Evolutionary conservation across 2,797 vertebrate species (phyloP).

Genomic region (Sciurus vulgaris): DNA sequence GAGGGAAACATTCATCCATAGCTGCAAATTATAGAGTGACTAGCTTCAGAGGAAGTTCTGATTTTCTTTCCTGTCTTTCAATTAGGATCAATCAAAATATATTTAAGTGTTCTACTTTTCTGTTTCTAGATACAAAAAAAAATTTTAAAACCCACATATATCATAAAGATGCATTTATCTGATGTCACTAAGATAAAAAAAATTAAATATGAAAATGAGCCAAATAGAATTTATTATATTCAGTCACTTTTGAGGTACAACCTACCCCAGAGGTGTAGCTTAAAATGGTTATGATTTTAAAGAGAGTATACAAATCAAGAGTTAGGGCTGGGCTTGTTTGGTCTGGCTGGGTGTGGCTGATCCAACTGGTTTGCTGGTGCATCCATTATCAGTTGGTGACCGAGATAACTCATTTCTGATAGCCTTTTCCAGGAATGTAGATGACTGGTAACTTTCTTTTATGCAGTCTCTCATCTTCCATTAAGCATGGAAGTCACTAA

Average conservation of each 20-base stretch:
- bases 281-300: neutral
- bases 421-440: neutral
- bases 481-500: neutral
- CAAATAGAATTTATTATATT: neutral
- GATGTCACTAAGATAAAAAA: neutral
- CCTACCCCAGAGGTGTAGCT: neutral
- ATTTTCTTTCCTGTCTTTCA: neutral
- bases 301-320: neutral
- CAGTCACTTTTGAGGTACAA: neutral
- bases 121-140: neutral
- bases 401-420: neutral
- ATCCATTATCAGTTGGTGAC: neutral
- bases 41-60: neutral
- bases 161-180: neutral
- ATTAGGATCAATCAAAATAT: neutral
- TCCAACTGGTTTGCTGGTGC: neutral
- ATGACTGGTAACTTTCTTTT: neutral
- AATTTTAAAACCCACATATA: neutral
- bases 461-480: neutral
- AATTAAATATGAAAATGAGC: constrained; percentile 14
- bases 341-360: neutral
- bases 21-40: neutral
- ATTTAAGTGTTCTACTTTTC: neutral
- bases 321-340: neutral
- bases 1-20: neutral